phyloP scores from a whole-genome alignment of 2,888 invertebrate species.

The Plagodis pulveraria region DNA sequence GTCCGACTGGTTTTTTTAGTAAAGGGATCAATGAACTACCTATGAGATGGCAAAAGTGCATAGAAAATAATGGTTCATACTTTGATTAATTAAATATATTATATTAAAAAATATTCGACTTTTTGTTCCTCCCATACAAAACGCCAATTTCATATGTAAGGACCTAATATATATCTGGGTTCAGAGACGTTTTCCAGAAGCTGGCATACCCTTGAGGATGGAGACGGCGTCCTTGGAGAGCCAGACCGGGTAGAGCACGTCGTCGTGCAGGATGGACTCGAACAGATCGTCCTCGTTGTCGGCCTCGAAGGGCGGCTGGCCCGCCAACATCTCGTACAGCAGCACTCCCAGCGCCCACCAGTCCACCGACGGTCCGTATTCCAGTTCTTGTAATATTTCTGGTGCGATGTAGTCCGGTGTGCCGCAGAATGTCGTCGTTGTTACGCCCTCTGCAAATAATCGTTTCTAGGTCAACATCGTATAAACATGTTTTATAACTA shows the following conservation, averaged over 20 bases:
- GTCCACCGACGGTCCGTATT: constrained; percentile 95
- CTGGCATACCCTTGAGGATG: constrained; percentile 67
- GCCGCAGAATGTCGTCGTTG: constrained; percentile 99
- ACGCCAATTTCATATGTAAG: too few relatives aligned
- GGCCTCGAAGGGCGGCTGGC: constrained; percentile 99
- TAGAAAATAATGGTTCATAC: too few relatives aligned
- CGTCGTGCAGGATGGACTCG: constrained; percentile 99
- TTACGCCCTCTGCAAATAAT: constrained; percentile 88
- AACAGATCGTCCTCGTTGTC: constrained; percentile 99
- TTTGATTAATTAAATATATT: too few relatives aligned
- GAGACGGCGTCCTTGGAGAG: constrained; percentile 74
- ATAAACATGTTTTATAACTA: too few relatives aligned
- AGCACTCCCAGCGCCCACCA: constrained; percentile 99
- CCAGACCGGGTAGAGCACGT: constrained; percentile 99
- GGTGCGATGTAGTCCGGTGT: constrained; percentile 99
- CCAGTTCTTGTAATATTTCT: constrained; percentile 97
- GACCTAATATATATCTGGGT: too few relatives aligned
- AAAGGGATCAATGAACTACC: too few relatives aligned
- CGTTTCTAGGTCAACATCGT: too few relatives aligned
- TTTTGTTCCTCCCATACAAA: too few relatives aligned
- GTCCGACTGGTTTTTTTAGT: too few relatives aligned
- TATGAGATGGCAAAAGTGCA: too few relatives aligned
- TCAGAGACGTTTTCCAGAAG: too few relatives aligned
- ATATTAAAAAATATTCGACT: too few relatives aligned
- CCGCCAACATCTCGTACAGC: constrained; percentile 99